Conservation (phyloP, 2,113 vertebrate species). For the Megalops atlanticus region DNA sequence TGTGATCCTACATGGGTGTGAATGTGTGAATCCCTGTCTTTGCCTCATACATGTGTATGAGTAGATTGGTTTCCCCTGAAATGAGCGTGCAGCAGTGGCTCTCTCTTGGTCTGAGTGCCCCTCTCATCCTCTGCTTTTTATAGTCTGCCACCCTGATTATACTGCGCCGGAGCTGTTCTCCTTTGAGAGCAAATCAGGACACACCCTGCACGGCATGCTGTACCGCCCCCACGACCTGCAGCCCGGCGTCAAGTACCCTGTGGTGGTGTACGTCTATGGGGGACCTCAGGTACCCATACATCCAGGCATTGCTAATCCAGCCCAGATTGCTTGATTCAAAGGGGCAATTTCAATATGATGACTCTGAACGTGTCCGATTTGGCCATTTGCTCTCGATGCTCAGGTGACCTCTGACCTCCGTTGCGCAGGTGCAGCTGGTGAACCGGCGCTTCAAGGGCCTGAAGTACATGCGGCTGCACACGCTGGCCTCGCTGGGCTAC, state of each 20-base stretch:
- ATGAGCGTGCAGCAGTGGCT: too few species aligned
- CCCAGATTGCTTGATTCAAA: too few species aligned
- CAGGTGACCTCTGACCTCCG: too few species aligned
- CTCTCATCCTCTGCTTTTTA: slow-evolving; percentile 8
- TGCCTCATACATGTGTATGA: not conserved
- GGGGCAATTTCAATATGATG: too few species aligned
- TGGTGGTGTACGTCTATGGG: slow-evolving; percentile 77
- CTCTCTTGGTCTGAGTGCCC: not conserved
- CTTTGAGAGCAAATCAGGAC: slow-evolving; percentile 67
- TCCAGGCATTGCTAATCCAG: too few species aligned
- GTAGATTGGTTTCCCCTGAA: too few species aligned
- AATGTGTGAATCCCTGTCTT: not conserved
- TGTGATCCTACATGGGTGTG: not conserved
- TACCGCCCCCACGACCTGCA: slow-evolving; percentile 77
- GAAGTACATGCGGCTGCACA: slow-evolving; percentile 78
- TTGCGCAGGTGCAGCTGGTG: slow-evolving; percentile 75
- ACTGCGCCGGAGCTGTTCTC: slow-evolving; percentile 77
- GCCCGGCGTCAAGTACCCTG: slow-evolving; percentile 76
- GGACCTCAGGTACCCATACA: slow-evolving; percentile 79
- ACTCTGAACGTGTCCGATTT: too few species aligned
- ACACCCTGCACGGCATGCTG: slow-evolving; percentile 77
- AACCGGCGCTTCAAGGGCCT: slow-evolving; percentile 82
- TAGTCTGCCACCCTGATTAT: slow-evolving; percentile 77
- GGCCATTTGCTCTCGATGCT: too few species aligned
- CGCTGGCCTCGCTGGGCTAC: slow-evolving; percentile 75